Base-by-base conservation (phyloP, 2,888 invertebrate species). In the Nymphalis polychloros region DNA sequence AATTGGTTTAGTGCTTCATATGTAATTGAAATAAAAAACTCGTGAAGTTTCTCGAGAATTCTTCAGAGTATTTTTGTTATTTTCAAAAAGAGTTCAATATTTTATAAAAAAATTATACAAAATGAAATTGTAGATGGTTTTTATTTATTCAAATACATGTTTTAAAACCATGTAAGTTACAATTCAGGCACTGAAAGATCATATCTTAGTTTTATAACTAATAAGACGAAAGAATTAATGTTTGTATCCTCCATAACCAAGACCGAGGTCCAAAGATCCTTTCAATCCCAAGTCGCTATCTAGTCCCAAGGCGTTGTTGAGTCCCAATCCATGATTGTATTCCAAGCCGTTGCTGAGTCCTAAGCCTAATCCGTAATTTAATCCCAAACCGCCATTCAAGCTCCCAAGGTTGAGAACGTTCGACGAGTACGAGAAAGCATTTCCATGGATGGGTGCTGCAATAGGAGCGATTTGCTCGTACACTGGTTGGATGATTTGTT, bases 401-500 rank as follows among this genome's bases (percentile, higher is more conserved):
- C 69, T 63, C 23, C 65, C 69, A 19, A 59, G 19, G 20, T 46
- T 49, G 16, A 67, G 23, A 17, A 64, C 13, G 35, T 60, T 60
- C 16, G 50, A 20, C 17, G 68, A 66, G 47, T 67, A 62, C 0
- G 57, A 53, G 41, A 49, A 57, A 8, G n/a, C 57, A 23, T 59
- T 50, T 31, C 31, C 53, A 20, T 41, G 49, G 35, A 64, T 50
- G 16, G 69, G 69, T 13, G 60, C 59, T 13, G 60, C 63, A n/a
- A 71, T 64, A 13, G 59, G 67, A 10, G 59, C 63, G 8, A 80
- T 66, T 0, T 77, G 76, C 59, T 63, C 55, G 23, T 69, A 69
- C 0, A 23, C 46, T 19, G 8, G 78, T 73, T 6, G 50, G 13
- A 67, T 68, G 59, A 72, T 69, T 65, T 68, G 70, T 59, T 73